phyloP scores from a whole-genome alignment of 2,888 invertebrate species.

The Caenorhabditis zanzibari region DNA sequence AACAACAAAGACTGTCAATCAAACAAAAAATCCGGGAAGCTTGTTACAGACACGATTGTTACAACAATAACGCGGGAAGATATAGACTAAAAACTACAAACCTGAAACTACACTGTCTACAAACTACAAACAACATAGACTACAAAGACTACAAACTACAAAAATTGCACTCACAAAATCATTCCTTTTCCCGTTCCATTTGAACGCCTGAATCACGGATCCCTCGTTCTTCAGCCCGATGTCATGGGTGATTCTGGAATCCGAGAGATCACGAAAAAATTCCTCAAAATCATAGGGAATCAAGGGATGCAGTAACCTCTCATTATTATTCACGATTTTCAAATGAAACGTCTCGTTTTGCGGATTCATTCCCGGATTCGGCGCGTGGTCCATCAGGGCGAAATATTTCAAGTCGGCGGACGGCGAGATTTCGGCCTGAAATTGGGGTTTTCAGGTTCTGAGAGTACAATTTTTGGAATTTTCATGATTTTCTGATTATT shows the following conservation, averaged over 20 bases:
- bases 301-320: constrained; percentile 46
- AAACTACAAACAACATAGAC: background rate
- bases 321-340: constrained; percentile 54
- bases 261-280: constrained; percentile 43
- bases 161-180: constrained; percentile 74
- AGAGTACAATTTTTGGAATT: background rate
- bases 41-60: no score
- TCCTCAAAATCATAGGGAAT: constrained; percentile 53
- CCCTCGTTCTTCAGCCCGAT: constrained; percentile 50
- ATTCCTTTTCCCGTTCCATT: constrained; percentile 73
- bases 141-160: background rate
- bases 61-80: no score
- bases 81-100: no score
- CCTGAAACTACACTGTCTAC: no score
- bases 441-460: no score
- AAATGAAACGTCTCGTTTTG: constrained; percentile 54
- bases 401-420: constrained; percentile 51
- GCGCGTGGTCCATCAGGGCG: constrained; percentile 26
- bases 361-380: constrained; percentile 63
- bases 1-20: background rate
- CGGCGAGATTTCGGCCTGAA: constrained; percentile 52
- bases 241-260: constrained; percentile 55
- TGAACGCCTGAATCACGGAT: constrained; percentile 68
- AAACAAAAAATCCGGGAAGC: no score
- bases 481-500: background rate